Conservation (phyloP, 1,140 invertebrate species). For the Parasteatoda tepidariorum region DNA sequence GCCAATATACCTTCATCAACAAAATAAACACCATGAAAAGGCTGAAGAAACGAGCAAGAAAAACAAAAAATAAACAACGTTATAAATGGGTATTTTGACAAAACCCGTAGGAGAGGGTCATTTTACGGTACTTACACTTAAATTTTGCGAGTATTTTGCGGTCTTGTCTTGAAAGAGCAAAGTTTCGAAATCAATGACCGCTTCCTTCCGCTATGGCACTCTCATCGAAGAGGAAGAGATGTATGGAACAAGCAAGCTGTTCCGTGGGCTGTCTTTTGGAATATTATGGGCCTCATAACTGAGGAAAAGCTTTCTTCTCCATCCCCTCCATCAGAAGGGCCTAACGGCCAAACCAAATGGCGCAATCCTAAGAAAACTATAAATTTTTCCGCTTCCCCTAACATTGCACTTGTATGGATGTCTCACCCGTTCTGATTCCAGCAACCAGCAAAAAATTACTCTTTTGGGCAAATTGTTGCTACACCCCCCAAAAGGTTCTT, state of each 20-base stretch:
- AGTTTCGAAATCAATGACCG: conserved; percentile 36
- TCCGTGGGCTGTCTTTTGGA: conserved; percentile 31
- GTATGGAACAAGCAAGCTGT: conserved; percentile 55
- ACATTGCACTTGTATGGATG: conserved; percentile 38
- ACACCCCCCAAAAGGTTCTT: not conserved
- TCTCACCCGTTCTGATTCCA: conserved; percentile 25
- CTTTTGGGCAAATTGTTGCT: conserved; percentile 36
- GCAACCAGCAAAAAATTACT: conserved; percentile 14
- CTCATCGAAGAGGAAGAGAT: conserved; percentile 52
- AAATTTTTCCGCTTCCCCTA: conserved; percentile 43
- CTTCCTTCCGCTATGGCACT: conserved; percentile 17
- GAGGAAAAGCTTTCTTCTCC: not conserved
- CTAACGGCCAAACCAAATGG: conserved; percentile 53
- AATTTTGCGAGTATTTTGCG: conserved; percentile 30
- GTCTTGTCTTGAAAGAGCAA: conserved; percentile 3
- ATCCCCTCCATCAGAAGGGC: not conserved
- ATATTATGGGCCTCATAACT: conserved; percentile 49
- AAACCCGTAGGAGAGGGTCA: not conserved
- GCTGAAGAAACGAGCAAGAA: not conserved
- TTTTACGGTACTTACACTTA: conserved; percentile 48
- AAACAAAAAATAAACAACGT: conserved; percentile 2
- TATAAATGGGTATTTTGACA: not conserved
- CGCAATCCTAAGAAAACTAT: conserved; percentile 57
- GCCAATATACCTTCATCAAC: too few relatives aligned
- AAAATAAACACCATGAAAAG: too few relatives aligned